Base-by-base conservation (phyloP, 2,888 invertebrate genomes). In the Drosophila mettleri region DNA sequence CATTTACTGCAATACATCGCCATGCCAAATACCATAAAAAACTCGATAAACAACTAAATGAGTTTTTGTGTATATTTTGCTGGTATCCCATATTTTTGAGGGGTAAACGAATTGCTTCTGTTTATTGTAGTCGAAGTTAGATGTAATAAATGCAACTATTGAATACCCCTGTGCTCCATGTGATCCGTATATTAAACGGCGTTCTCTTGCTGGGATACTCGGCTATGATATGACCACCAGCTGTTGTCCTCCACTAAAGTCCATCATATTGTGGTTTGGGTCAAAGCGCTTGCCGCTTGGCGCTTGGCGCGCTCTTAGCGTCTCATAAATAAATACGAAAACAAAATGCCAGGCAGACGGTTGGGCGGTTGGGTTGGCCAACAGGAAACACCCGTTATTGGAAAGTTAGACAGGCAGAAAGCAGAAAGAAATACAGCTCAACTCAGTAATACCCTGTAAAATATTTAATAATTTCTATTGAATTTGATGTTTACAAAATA, bases 281-380 rank as follows among this genome's bases (percentile, higher is more conserved):
- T 86, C 87, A 86, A 84, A 84, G 83, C 81, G 85, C 81, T 45
- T 45, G 45, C 14, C 34, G 34, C 34, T 34, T 36, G 36, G 82
- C 78, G 81, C 81, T 83, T 84, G 85, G 78, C 77, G 82, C 82
- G 77, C 79, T 86, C 77, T 86, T 84, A 84, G 87, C 83, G 87
- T 65, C 81, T 84, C 83, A 84, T 84, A 84, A 84, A 84, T 84
- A 84, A 84, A 86, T 84, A 82, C 79, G 78, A 81, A 86, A 86
- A 81, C 74, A 72, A 74, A 84, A 81, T 82, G 79, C 71, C 69
- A 48, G 59, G 77, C 74, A 74, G 74, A 74, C 67, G 58, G 58
- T 20, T 55, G 53, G 62, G 45, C 59, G 62, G 60, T 33, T 38
- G 53, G 63, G 46, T 45, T 43, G 51, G 52, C 53, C 49, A 55